Evolutionary conservation across 2,113 vertebrate genomes (phyloP), one percentile per base, ranked within the genome.

Genomic region (Paedocypris sp.): DNA sequence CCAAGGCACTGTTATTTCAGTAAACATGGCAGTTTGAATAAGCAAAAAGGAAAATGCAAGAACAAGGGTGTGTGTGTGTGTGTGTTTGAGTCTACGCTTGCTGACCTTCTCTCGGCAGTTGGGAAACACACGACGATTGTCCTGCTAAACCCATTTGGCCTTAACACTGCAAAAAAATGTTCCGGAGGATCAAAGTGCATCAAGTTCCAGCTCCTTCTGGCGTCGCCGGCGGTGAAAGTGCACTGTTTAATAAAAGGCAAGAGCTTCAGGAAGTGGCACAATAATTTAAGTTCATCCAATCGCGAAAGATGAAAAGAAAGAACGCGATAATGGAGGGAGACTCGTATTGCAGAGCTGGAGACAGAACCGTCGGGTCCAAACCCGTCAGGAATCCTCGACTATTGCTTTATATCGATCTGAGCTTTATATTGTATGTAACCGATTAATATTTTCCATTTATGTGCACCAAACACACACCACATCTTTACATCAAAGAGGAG

Each of bases 1-100:
- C 77, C 84, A 87, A 87, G 85, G 85, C 85, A 87, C 84, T 84
- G 77, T 80, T 78, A 77, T 25, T 73, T 78, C 75, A 79, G 79
- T 83, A 84, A 83, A 84, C 83, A 81, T 77, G 79, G 72, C 76
- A 78, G 75, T 77, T 70, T 72, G 65, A 76, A 71, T 63, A 67
- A 62, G n/a, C 43, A 70, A 72, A 57, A n/a, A 51, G 67, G 60
- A 66, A 20, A 42, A 74, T 35, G 64, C 65, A 13, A 67, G 19
- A 38, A 22, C 58, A 32, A 33, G 38, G 43, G 31, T 19, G 8
- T 53, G 18, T 28, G n/a, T n/a, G n/a, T n/a, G n/a, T n/a, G n/a
- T n/a, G n/a, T n/a, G n/a, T n/a, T n/a, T n/a, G n/a, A n/a, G n/a
- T n/a, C n/a, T n/a, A n/a, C n/a, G n/a, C n/a, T n/a, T n/a, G n/a